Percentiles rank a stretch among this genome's conserved stretches.
phyloP scores from a whole-genome alignment of 2,797 vertebrate genomes.

The Megaceryle alcyon region DNA sequence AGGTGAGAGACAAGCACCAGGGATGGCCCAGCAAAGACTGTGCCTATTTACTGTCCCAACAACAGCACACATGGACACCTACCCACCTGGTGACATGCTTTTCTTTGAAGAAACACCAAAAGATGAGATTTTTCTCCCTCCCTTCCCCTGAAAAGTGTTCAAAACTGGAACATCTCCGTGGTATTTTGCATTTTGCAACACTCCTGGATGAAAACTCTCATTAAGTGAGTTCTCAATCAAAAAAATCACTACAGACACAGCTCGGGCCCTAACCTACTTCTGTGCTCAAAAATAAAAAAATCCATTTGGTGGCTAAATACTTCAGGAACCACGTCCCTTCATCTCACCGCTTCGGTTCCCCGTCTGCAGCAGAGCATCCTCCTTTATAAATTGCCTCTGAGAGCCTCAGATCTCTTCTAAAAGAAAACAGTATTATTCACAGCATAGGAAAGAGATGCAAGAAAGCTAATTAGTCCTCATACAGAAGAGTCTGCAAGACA shows the following conservation, averaged over 20 bases:
- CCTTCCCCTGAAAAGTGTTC: rapidly evolving
- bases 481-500: neutral
- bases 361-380: neutral
- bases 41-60: neutral
- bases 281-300: conserved; percentile 39
- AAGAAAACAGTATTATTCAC: conserved; percentile 62
- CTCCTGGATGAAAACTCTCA: neutral
- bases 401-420: conserved; percentile 61
- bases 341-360: conserved; percentile 27
- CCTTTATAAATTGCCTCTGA: conserved; percentile 55
- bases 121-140: neutral
- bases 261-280: conserved; percentile 44
- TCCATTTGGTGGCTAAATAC: conserved; percentile 58
- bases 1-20: neutral
- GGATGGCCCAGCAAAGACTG: neutral
- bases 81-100: rapidly evolving
- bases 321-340: conserved; percentile 38
- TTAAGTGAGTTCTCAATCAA: conserved; percentile 41
- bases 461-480: conserved; percentile 28
- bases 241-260: neutral
- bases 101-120: neutral
- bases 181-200: neutral
- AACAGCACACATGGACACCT: neutral
- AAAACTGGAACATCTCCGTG: neutral
- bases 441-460: neutral